A percentile compares a stretch with the other conserved stretches of the same genome.
Evolutionary conservation across 64 coral and sea anemone species (phyloP).

Genomic region (Porites lutea): DNA sequence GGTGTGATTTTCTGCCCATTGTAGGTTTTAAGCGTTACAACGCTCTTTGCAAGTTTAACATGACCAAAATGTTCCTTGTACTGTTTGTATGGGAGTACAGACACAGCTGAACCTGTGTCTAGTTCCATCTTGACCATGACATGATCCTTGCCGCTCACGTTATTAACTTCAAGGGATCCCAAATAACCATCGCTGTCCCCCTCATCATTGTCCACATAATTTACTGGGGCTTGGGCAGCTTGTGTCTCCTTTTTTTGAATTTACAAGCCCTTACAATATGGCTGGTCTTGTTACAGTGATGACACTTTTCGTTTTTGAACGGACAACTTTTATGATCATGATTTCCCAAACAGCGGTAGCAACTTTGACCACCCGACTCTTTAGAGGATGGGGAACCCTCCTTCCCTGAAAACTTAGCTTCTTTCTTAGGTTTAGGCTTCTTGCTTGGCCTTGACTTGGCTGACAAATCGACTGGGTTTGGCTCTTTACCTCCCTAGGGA

Average conservation of each 20-base stretch:
- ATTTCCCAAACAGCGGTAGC: conserved; percentile 56
- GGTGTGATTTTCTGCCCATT: conserved; percentile 44
- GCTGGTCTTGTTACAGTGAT: conserved; percentile 65
- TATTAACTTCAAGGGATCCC: conserved; percentile 25
- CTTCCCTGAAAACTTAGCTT: conserved; percentile 24
- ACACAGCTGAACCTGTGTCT: conserved; percentile 56
- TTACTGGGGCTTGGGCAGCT: conserved; percentile 31
- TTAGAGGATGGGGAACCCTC: background rate
- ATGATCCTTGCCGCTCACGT: background rate
- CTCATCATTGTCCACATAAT: conserved; percentile 16
- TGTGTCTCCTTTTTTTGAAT: conserved; percentile 20
- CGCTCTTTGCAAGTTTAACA: background rate
- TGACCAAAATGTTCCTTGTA: conserved; percentile 28
- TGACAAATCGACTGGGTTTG: conserved; percentile 25
- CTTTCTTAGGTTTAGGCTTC: conserved; percentile 12
- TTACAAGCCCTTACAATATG: conserved; percentile 62
- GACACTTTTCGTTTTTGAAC: conserved; percentile 61
- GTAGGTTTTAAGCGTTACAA: conserved; percentile 49
- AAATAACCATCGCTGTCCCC: conserved; percentile 40
- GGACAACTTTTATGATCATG: conserved; percentile 59
- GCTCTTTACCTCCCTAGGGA: conserved; percentile 12
- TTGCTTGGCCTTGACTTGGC: conserved; percentile 24
- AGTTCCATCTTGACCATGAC: conserved; percentile 64
- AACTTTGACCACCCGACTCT: conserved; percentile 23
- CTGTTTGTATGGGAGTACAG: conserved; percentile 38